Conservation (phyloP, 2,888 invertebrate species). For the Lagria hirta region DNA sequence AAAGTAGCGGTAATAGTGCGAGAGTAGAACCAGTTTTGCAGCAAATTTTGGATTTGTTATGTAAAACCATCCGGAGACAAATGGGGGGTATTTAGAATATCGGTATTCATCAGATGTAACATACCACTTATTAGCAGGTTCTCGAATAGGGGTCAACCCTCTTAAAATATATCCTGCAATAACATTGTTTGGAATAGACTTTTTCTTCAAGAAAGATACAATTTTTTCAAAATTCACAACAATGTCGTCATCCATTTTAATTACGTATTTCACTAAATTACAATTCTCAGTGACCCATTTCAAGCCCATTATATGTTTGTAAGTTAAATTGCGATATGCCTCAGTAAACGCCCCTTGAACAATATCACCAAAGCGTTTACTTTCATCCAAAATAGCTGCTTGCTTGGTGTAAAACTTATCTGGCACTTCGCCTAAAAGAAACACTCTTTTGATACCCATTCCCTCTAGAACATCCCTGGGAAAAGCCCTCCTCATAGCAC, state of each 20-base stretch:
- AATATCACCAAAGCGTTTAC: constrained; percentile 65
- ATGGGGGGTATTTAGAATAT: constrained; percentile 66
- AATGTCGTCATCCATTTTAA: constrained; percentile 84
- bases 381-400: constrained; percentile 63
- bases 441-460: constrained; percentile 65
- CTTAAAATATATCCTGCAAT: constrained; percentile 70
- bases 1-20: constrained; percentile 67
- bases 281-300: constrained; percentile 72
- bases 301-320: constrained; percentile 80
- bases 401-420: constrained; percentile 60
- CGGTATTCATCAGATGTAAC: constrained; percentile 69
- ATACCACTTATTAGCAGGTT: constrained; percentile 76
- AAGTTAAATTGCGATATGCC: constrained; percentile 77
- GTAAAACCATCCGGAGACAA: constrained; percentile 84
- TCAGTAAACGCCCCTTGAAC: constrained; percentile 77
- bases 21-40: constrained; percentile 58
- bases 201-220: constrained; percentile 52
- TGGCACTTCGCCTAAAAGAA: constrained; percentile 66
- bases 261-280: constrained; percentile 61
- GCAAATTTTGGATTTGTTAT: constrained; percentile 70
- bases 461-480: constrained; percentile 59
- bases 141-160: constrained; percentile 64
- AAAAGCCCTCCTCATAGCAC: constrained; percentile 70
- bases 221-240: constrained; percentile 69
- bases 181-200: constrained; percentile 43